phyloP scores from a whole-genome alignment of 2,888 invertebrate genomes.

The Erpobdella octoculata region DNA sequence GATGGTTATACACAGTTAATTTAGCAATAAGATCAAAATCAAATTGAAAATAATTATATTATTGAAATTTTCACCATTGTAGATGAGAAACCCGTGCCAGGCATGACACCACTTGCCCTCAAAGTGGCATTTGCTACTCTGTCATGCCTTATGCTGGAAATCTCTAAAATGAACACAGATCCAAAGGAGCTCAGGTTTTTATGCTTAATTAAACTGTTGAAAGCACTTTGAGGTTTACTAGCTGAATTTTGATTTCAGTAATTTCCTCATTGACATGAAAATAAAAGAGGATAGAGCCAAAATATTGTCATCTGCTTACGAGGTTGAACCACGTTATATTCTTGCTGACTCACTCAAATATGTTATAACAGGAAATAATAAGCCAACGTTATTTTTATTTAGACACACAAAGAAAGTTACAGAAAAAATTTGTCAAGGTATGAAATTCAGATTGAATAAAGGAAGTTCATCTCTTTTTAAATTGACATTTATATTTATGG shows the following conservation, averaged over 20 bases:
- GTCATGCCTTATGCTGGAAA: not conserved
- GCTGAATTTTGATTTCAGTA: not conserved
- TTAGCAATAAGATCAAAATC: too few relatives aligned
- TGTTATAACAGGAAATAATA: not conserved
- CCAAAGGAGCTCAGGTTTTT: conserved; percentile 7
- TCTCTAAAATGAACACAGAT: conserved; percentile 13
- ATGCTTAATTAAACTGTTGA: not conserved
- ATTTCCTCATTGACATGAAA: not conserved
- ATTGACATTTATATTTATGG: not conserved
- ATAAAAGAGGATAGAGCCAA: conserved; percentile 2
- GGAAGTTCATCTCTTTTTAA: not conserved
- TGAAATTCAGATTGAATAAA: not conserved
- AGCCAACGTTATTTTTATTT: not conserved
- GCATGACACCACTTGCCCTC: not conserved
- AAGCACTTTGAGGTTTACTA: not conserved
- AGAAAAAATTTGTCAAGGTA: conserved; percentile 14
- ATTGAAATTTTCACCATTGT: too few relatives aligned
- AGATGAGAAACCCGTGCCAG: too few relatives aligned
- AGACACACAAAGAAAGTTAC: conserved; percentile 14
- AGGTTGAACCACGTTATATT: not conserved
- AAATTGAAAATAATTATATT: too few relatives aligned
- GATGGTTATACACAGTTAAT: too few relatives aligned
- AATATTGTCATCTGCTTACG: not conserved
- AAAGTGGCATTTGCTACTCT: conserved; percentile 1
- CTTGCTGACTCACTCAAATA: not conserved